Percentiles rank a stretch among this genome's conserved stretches.
phyloP scores from a whole-genome alignment of 2,888 invertebrate genomes.

The Oscheius sp. region DNA sequence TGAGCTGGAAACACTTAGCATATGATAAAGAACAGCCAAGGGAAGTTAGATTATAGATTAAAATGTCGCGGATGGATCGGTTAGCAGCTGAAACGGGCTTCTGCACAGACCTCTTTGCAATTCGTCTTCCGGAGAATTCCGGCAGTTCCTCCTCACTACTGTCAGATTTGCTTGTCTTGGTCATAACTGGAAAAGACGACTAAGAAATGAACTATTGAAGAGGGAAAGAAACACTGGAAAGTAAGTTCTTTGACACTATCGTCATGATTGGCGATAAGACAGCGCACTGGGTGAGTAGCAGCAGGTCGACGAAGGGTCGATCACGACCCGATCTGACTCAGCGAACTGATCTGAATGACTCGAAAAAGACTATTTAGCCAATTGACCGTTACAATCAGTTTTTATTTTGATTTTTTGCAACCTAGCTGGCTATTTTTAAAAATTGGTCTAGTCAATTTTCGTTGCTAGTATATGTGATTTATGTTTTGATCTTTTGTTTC shows the following conservation, averaged over 20 bases:
- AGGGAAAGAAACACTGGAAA: no score
- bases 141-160: not conserved
- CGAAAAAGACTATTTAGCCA: not conserved
- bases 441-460: no score
- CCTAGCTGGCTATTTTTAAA: no score
- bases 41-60: not conserved
- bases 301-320: not conserved
- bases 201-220: no score
- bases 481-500: not conserved
- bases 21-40: not conserved
- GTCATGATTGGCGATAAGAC: no score
- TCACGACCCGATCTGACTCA: not conserved
- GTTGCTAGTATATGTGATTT: not conserved
- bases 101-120: not conserved
- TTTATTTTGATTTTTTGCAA: no score
- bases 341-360: not conserved
- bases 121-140: not conserved
- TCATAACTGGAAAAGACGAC: not conserved
- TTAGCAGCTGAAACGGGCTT: not conserved
- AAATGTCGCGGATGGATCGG: not conserved
- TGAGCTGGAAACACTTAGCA: not conserved
- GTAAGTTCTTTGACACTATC: no score
- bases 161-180: not conserved
- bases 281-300: no score
- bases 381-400: no score